Base-by-base conservation (phyloP, 2,888 invertebrate species). In the Acrobasis consociella region DNA sequence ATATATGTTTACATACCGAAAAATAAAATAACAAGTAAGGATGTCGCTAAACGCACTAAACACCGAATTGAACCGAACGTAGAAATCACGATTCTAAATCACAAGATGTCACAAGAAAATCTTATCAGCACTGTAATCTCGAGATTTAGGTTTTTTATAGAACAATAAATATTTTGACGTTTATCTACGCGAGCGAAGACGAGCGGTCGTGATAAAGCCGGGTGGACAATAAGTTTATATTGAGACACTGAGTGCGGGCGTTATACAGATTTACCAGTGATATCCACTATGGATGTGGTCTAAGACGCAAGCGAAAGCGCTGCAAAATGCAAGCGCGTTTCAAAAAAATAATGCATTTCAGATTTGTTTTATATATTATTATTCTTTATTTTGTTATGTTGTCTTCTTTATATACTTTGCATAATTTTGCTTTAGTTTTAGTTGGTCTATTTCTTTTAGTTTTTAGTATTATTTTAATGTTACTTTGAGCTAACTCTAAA, bases 141-240 rank as follows among this genome's bases (percentile, higher is more conserved):
- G 55, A 52, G 31, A 13, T 56, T 56, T 56, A 56, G 55, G 5
- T 39, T 39, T 38, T 56, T 22, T 13, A 46, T 46, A 42, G 42
- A 58, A 52, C 31, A 49, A 60, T 46, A 60, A 58, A 56, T 61
- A 42, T 52, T 64, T 65, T 50, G 46, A 61, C 53, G 56, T 51
- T 65, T 65, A 66, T 66, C 66, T 64, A 71, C 70, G 70, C 71
- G 67, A 73, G 60, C 55, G 62, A 76, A 80, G 81, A 79, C 84
- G 83, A 75, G 83, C 80, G 83, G 77, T 70, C 85, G 78, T 81
- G 80, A 77, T 78, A 77, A 70, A 69, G 77, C 58, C 82, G 74
- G 70, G 75, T 75, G 80, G 75, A 85, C 85, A 87, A 87, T 89
- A 88, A 87, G 84, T 84, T 85, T 76, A 85, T 84, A 83, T 83